Evolutionary conservation across 2,888 invertebrate species (phyloP).

Genomic region (Archips crataeganus): DNA sequence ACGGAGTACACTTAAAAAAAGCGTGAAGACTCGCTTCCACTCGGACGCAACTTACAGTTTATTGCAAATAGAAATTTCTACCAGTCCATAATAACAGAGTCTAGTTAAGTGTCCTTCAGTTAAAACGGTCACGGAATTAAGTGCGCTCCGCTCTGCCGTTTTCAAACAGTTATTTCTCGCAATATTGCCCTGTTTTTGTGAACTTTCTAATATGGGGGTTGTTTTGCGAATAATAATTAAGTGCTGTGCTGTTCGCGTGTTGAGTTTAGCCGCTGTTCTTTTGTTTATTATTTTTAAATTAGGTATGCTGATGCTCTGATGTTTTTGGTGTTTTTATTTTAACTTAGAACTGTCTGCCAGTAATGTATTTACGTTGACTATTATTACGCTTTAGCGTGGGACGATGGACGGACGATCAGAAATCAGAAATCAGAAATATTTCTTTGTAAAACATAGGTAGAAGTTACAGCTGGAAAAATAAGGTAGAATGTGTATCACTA

Average conservation of each 20-base stretch:
- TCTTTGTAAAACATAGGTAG: too few relatives aligned
- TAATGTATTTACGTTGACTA: too few relatives aligned
- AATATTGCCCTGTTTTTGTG: conserved; percentile 29
- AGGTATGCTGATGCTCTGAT: not conserved
- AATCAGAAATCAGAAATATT: too few relatives aligned
- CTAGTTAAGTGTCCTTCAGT: conserved; percentile 30
- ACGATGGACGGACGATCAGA: too few relatives aligned
- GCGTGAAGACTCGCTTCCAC: conserved; percentile 49
- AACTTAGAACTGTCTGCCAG: not conserved
- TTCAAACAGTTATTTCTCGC: conserved; percentile 31
- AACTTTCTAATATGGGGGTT: conserved; percentile 21
- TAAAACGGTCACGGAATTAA: conserved; percentile 32
- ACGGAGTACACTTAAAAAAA: not conserved
- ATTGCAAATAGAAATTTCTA: conserved; percentile 30
- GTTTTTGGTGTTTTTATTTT: not conserved
- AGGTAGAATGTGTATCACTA: too few relatives aligned
- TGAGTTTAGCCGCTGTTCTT: conserved; percentile 7
- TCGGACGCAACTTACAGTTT: conserved; percentile 44
- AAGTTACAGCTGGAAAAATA: too few relatives aligned
- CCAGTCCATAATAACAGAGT: conserved; percentile 27
- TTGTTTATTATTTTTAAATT: conserved; percentile 5
- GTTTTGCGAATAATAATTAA: conserved; percentile 10
- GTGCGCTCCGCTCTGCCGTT: conserved; percentile 22
- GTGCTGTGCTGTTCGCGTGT: not conserved
- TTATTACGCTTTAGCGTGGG: too few relatives aligned